Evolutionary conservation across 1,140 invertebrate genomes (phyloP).

Genomic region (Leguminivora glycinivorella): DNA sequence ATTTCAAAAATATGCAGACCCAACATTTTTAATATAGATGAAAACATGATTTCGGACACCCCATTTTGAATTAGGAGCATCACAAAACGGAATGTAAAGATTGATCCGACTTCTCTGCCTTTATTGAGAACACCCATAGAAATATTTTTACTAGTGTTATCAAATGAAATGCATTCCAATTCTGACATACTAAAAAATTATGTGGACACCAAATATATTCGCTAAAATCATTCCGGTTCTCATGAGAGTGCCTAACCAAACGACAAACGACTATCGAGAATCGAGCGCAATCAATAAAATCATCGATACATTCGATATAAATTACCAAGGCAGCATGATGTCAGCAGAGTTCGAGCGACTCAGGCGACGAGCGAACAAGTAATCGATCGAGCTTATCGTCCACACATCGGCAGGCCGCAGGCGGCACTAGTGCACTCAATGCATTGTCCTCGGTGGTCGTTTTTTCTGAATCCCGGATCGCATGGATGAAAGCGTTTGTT

Average conservation of each 20-base stretch:
- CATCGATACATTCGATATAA: conserved; percentile 65
- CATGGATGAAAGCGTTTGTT: conserved; percentile 53
- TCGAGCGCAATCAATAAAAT: conserved; percentile 34
- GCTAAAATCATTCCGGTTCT: background rate
- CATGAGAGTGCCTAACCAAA: too few species aligned
- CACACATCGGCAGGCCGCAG: conserved; percentile 36
- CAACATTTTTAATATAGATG: too few species aligned
- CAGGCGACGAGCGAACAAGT: conserved; percentile 34
- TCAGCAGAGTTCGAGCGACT: conserved; percentile 42
- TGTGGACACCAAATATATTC: too few species aligned
- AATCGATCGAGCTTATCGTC: conserved; percentile 54
- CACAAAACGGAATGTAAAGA: background rate
- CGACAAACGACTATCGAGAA: background rate
- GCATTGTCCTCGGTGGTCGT: conserved; percentile 50
- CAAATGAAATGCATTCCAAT: background rate
- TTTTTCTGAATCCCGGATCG: conserved; percentile 50
- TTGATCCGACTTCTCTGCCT: conserved; percentile 41
- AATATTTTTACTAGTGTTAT: background rate
- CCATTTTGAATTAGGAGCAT: background rate
- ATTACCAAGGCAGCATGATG: conserved; percentile 55
- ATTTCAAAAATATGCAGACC: background rate
- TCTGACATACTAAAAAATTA: too few species aligned
- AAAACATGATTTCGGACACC: background rate
- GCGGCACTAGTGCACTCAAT: conserved; percentile 11
- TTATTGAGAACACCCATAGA: background rate